Conservation (phyloP, 2,888 invertebrate genomes). For the Galeopsomyia nigrocyanea region DNA sequence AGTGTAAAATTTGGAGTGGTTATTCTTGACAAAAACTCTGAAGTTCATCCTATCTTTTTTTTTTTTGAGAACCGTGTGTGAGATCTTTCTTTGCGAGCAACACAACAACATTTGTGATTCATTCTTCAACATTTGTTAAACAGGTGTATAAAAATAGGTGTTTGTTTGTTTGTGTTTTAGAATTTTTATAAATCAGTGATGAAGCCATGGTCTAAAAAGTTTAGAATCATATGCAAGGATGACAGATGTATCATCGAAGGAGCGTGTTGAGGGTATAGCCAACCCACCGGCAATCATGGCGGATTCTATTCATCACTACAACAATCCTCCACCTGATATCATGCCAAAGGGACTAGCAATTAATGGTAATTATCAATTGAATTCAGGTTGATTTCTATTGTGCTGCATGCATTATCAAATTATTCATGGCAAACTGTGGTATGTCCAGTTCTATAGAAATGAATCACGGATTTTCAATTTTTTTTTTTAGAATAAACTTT, state of each 20-base stretch:
- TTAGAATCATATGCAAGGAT: conserved; percentile 59
- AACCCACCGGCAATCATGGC: conserved; percentile 64
- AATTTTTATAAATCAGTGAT: conserved; percentile 58
- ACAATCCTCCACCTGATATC: conserved; percentile 65
- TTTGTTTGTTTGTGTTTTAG: conserved; percentile 51
- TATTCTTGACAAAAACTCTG: too few relatives aligned
- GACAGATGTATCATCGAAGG: conserved; percentile 63
- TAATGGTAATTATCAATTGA: conserved; percentile 54
- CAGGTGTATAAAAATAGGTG: too few relatives aligned
- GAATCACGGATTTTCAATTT: too few relatives aligned
- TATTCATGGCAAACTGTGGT: too few relatives aligned
- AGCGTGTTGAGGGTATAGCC: conserved; percentile 63
- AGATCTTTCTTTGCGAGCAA: too few relatives aligned
- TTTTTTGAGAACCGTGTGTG: too few relatives aligned
- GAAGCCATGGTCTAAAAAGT: conserved; percentile 57
- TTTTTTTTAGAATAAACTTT: too few relatives aligned
- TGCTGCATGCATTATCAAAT: not conserved
- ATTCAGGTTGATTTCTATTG: conserved; percentile 23
- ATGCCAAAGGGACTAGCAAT: conserved; percentile 64
- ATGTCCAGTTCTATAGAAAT: too few relatives aligned
- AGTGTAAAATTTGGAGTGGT: conserved; percentile 13
- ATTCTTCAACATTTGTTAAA: too few relatives aligned
- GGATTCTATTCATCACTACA: conserved; percentile 62
- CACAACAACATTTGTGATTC: too few relatives aligned
- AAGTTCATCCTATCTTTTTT: too few relatives aligned